Conservation (phyloP, 1,140 invertebrate genomes). For the Drosophila oshimai region DNA sequence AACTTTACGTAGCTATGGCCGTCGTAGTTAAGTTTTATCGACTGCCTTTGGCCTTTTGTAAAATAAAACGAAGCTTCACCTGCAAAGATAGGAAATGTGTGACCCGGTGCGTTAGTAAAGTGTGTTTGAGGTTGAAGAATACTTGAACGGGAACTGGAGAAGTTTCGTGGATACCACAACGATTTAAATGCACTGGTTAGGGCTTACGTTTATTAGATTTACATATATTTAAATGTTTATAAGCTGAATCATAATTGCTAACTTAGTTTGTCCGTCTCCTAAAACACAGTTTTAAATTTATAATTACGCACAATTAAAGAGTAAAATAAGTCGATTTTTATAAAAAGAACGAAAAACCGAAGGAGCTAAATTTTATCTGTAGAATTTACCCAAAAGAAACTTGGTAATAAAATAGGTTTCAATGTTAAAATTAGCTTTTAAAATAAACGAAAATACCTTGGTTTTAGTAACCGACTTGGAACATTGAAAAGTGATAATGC, state of each 20-base stretch:
- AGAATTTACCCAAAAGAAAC: neutral
- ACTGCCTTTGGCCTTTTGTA: constrained; percentile 69
- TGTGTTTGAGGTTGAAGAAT: neutral
- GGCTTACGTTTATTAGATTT: constrained; percentile 33
- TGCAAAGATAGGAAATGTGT: constrained; percentile 31
- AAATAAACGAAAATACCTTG: neutral
- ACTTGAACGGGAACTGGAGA: neutral
- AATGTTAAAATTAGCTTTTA: neutral
- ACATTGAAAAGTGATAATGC: neutral
- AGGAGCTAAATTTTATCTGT: neutral
- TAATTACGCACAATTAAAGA: neutral
- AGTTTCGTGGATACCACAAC: neutral
- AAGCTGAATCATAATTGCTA: constrained; percentile 11
- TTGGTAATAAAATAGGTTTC: neutral
- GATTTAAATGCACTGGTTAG: constrained; percentile 8
- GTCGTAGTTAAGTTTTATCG: constrained; percentile 69
- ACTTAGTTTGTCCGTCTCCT: constrained; percentile 18
- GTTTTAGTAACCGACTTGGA: neutral
- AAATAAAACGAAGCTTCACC: constrained; percentile 43
- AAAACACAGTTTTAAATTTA: constrained; percentile 5
- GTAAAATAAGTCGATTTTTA: neutral
- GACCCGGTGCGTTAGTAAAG: constrained; percentile 26
- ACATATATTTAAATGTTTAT: constrained; percentile 19
- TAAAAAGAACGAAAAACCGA: neutral
- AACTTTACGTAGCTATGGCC: constrained; percentile 74